Base-by-base conservation (phyloP, 2,888 invertebrate genomes). In the Quadriops clusia region DNA sequence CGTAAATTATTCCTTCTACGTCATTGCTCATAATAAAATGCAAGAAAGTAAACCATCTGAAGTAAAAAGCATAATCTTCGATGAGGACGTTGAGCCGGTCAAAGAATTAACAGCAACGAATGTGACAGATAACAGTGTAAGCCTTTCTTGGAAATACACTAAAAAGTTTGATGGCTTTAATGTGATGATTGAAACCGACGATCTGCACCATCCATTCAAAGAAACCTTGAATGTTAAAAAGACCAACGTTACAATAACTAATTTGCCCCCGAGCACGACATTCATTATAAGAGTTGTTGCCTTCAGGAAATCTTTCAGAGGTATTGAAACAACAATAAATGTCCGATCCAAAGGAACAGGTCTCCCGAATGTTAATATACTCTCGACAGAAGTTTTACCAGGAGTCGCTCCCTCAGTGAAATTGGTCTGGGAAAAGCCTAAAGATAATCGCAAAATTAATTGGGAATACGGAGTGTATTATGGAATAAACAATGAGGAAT, bases 391-490 rank as follows among this genome's bases (percentile, higher is more conserved):
- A 7, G 45, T 73, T 7, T 44, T 68, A 0, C 70, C 70, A 47
- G 64, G 67, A 2, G 61, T 65, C 22, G 68, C 72, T 1, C 76
- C 75, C 0, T 59, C 73, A 0, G 76, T 81, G 0, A 68, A 71
- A 40, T 47, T 86, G 9, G 61, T 59, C 5, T 86, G 86, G 85
- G 60, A 67, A 8, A 64, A 68, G 5, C 77, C 80, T 0, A 64
- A 64, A 12, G 67, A 65, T 20, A 58, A 62, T 0, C 58, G 69
- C n/a, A 74, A 67, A 38, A 53, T 61, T 5, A 61, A 63, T 23
- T 75, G 72, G 72, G 45, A 61, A 3, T 87, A 85, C 50, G 81
- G 77, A 11, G 65, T 85, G 22, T 77, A 80, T 53, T 85, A 82
- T 46, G 77, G 74, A 1, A 56, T 68, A 3, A 65, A 50, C 42